Base-by-base conservation (phyloP, 2,113 vertebrate species). In the Mirounga angustirostris region DNA sequence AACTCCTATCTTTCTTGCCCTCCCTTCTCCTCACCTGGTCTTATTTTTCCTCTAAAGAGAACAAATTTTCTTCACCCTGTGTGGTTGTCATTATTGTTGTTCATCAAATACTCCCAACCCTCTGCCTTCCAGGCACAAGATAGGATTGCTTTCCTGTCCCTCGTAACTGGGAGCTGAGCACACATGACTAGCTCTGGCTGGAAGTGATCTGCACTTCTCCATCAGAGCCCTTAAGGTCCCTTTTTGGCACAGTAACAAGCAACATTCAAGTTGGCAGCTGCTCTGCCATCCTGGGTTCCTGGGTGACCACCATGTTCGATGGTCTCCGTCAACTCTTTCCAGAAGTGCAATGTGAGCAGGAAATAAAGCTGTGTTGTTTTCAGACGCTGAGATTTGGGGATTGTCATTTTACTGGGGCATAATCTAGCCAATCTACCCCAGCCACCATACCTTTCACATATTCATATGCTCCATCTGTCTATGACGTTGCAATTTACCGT, bases 41-140 rank as follows among this genome's bases (percentile, higher is more conserved):
- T 95, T 73, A 56, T n/a, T 69, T 88, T 40, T 65, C 24, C 50
- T 84, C 58, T 86, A 59, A 92, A 95, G 58, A 84, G 36, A 89
- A 50, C 7, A 26, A 13, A 5, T 54, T 46, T 78, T 65, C 18
- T 54, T 59, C 11, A 8, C 2, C 46, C 28, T 1, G 0, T 28
- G 50, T 24, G 15, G 36, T 15, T 89, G 65, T n/a, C 43, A 24
- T 94, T 24, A 26, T 24, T 61, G 7, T 28, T 50, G 2, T 71
- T 71, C 30, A 54, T 33, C 40, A 56, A 36, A 18, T 22, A n/a
- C 61, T 33, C 24, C 43, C 54, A 91, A 4, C 46, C 3, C n/a
- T 67, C 78, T 36, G 40, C 43, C 69, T 81, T 46, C 46, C n/a
- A 16, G 76, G 71, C 52, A 40, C 52, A 52, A 74, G 73, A 26